Evolutionary conservation across 2,888 invertebrate genomes (phyloP), one percentile per base, ranked within the genome.

Genomic region (Melipona beecheii): DNA sequence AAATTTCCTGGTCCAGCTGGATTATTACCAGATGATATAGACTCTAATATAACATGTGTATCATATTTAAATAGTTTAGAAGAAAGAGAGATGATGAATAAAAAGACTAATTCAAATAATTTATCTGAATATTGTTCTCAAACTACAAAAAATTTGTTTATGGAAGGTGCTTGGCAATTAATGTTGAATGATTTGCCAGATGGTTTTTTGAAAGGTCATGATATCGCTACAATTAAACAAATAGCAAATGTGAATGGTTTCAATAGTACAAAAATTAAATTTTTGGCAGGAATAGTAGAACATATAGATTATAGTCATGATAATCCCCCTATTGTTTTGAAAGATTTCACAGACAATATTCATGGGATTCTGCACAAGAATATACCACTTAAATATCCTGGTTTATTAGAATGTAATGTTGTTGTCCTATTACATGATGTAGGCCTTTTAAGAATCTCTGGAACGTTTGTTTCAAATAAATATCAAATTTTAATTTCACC

Each of bases 1-100:
- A 94, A 94, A 88, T 95, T 95, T 90, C 95, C 95, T 11, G 95
- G 95, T 2, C 95, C 95, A 62, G 95, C 95, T 66, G 95, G 95
- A 50, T 85, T 95, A 62, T 89, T 95, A 43, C 94, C 94, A 17
- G 94, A 95, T 66, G 77, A 88, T 62, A 81, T 90, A 17, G 84
- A 91, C 21, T 72, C 78, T 58, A 70, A 65, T 54, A 64, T 81
- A 50, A 68, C 73, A 52, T 68, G 78, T 6, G 19, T 76, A 11
- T 84, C 85, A 15, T 78, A 82, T 49, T 71, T 87, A 21, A 88
- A 74, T 24, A 82, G n/a, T 31, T 49, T 86, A 24, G 80, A 87
- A 31, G 87, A 91, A 65, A 83, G 24, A 49, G 58, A 86, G 75
- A 49, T 49, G 74, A 58, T 68, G 4, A 65, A 64, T 54, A 87